Conservation (phyloP, 2,888 invertebrate species). For the Drosophila parthenogenetica region DNA sequence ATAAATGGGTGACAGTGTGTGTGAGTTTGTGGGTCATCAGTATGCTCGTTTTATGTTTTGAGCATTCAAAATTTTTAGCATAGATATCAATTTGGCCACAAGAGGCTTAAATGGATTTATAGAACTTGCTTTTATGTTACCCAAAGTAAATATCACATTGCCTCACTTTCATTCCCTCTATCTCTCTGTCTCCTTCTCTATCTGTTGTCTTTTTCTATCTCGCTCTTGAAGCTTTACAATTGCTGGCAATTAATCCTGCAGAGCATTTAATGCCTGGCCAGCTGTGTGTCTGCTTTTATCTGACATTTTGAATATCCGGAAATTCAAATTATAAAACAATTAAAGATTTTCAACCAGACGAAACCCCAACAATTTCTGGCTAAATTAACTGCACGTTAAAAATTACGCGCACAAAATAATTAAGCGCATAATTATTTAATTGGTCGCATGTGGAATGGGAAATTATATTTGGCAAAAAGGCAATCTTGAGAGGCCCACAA, state of each 20-base stretch:
- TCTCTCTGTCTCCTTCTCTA: neutral
- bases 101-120: conserved; percentile 40
- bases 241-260: conserved; percentile 24
- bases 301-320: conserved; percentile 29
- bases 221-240: neutral
- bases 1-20: neutral
- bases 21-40: conserved; percentile 2
- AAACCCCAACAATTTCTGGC: neutral
- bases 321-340: conserved; percentile 47
- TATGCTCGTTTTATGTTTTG: conserved; percentile 12
- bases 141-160: neutral
- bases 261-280: conserved; percentile 26
- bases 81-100: conserved; percentile 40
- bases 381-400: conserved; percentile 43
- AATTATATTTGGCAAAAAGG: conserved; percentile 21
- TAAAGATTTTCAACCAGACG: conserved; percentile 21
- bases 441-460: conserved; percentile 33
- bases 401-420: conserved; percentile 56
- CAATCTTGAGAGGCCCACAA: conserved; percentile 24
- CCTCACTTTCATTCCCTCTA: neutral
- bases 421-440: conserved; percentile 71
- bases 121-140: conserved; percentile 1
- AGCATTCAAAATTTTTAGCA: conserved; percentile 16
- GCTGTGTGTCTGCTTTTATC: conserved; percentile 26
- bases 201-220: neutral